Percentiles rank a stretch among this genome's conserved stretches.
Evolutionary conservation across 2,797 vertebrate genomes (phyloP).

Genomic region (Spinus olivaceus): DNA sequence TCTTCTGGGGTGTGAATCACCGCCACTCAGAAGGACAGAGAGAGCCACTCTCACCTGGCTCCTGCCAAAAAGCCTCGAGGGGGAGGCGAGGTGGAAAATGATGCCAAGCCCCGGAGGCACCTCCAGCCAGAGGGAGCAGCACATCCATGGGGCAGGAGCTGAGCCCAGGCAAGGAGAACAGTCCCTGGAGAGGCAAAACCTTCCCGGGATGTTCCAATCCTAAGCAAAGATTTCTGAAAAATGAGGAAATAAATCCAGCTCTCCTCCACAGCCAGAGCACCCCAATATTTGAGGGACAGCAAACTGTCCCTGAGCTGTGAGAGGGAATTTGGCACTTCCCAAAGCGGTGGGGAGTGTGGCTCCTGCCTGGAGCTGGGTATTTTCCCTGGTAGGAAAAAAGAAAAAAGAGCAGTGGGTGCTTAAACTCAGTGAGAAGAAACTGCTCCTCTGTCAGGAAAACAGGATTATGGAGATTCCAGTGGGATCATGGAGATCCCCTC

Average conservation of each 20-base stretch:
- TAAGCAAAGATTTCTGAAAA: accelerated
- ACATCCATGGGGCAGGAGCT: accelerated
- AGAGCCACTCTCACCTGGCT: not conserved
- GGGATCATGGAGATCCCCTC: not conserved
- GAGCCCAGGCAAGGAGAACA: accelerated
- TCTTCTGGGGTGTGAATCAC: not conserved
- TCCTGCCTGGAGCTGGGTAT: not conserved
- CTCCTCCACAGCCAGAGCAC: not conserved
- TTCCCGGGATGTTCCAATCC: not conserved
- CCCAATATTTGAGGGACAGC: accelerated
- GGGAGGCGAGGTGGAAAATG: accelerated
- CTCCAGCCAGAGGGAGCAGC: not conserved
- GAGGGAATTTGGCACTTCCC: not conserved
- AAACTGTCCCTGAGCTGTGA: not conserved
- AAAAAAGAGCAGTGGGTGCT: accelerated
- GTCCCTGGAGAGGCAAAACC: accelerated
- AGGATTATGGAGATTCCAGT: not conserved
- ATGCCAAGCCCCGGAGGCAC: accelerated
- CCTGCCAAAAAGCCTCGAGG: not conserved
- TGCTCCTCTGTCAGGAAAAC: not conserved
- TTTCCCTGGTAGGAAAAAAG: not conserved
- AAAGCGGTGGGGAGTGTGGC: accelerated
- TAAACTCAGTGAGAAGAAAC: not conserved
- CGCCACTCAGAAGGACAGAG: not conserved
- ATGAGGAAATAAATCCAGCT: accelerated